Percentiles rank a stretch among this genome's conserved stretches.
Conservation (phyloP, 2,113 vertebrate genomes). For the Cephalophus harveyi region DNA sequence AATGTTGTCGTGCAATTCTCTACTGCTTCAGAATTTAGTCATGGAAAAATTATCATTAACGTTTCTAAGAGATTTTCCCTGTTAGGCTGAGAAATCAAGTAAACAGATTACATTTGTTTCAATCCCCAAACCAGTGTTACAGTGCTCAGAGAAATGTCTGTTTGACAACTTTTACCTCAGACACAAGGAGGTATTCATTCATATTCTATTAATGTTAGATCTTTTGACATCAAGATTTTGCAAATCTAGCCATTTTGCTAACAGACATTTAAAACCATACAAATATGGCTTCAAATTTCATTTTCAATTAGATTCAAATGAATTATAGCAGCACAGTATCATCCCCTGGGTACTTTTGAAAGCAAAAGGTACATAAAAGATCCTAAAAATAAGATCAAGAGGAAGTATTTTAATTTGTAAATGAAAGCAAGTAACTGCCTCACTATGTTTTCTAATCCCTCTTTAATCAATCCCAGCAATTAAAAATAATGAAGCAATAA, state of each 20-base stretch:
- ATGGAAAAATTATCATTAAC: not conserved
- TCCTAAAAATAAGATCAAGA: constrained; percentile 20
- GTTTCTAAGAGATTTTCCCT: not conserved
- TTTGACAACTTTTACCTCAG: not conserved
- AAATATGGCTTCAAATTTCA: not conserved
- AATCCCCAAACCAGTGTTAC: not conserved
- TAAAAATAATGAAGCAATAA: constrained; percentile 68
- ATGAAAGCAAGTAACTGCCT: constrained; percentile 54
- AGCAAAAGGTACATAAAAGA: constrained; percentile 41
- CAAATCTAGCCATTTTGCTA: not conserved
- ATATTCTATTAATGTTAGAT: not conserved
- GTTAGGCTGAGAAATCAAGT: not conserved
- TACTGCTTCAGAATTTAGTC: not conserved
- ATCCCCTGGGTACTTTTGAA: constrained; percentile 32
- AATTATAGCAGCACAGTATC: not conserved
- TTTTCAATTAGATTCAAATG: constrained; percentile 40
- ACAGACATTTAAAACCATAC: not conserved
- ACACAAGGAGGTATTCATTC: not conserved
- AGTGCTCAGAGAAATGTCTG: not conserved
- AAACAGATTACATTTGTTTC: not conserved
- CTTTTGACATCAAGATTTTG: not conserved
- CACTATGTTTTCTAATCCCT: constrained; percentile 61
- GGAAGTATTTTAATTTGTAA: constrained; percentile 50
- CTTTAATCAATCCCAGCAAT: constrained; percentile 70
- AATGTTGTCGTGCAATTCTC: not conserved